These are phyloP conservation scores for Conops quadrifasciatus DNA, from an alignment of 2,888 invertebrate genomes.

Conservation along the genomic window DNA sequence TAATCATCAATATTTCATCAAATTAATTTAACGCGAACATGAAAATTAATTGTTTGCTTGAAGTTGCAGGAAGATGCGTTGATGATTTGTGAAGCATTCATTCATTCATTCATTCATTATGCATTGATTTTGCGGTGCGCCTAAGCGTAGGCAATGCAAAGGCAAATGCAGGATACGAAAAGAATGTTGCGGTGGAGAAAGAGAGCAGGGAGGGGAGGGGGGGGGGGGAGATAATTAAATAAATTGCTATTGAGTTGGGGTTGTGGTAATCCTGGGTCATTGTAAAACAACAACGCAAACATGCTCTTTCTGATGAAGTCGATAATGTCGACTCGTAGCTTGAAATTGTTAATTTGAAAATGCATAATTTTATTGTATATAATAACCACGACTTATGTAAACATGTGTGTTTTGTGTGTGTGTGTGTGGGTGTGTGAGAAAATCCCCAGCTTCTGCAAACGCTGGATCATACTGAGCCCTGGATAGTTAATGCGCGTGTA, in stretches of 20 bases:
- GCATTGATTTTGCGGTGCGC: conserved; percentile 8
- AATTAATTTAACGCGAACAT: conserved; percentile 13
- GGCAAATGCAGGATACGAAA: not conserved
- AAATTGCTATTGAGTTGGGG: not conserved
- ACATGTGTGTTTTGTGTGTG: not conserved
- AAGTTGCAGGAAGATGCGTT: conserved; percentile 3
- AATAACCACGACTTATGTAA: not conserved
- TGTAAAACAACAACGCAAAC: not conserved
- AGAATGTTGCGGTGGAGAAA: not conserved
- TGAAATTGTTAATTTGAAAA: conserved; percentile 17
- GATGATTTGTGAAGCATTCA: conserved; percentile 18
- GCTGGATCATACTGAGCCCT: no score
- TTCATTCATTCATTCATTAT: no score
- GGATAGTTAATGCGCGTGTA: no score
- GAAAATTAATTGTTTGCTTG: conserved; percentile 21
- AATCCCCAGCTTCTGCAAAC: no score
- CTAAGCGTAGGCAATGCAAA: conserved; percentile 8
- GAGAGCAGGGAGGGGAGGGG: not conserved
- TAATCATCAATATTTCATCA: not conserved
- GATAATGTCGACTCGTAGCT: not conserved
- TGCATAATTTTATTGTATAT: conserved; percentile 8
- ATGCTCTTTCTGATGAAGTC: not conserved
- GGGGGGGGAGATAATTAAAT: not conserved
- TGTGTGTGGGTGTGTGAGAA: not conserved
- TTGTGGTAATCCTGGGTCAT: not conserved